Conservation (phyloP, 1,140 invertebrate genomes). For the Anoplolepis gracilipes region DNA sequence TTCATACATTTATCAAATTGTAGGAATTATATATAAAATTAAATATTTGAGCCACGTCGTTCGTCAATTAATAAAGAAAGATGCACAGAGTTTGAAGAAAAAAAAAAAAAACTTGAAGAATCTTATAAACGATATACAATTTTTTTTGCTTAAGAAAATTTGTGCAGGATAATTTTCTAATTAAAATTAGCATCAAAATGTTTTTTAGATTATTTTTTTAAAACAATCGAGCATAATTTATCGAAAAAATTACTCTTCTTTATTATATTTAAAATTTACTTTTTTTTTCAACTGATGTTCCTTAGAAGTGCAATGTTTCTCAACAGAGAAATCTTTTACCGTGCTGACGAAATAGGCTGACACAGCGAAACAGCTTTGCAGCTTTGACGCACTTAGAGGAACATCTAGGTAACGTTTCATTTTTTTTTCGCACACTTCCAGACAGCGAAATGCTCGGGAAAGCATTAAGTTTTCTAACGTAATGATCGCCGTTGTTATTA, state of each 20-base stretch:
- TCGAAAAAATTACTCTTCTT: background rate
- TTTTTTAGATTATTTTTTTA: background rate
- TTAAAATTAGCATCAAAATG: background rate
- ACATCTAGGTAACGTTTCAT: slow-evolving; percentile 43
- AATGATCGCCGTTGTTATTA: slow-evolving; percentile 19
- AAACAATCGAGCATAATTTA: background rate
- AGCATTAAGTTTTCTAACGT: slow-evolving; percentile 26
- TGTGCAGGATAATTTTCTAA: background rate
- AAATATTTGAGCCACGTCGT: background rate
- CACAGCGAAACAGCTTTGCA: slow-evolving; percentile 45
- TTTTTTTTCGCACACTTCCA: slow-evolving; percentile 14
- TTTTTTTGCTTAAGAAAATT: background rate
- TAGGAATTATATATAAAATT: background rate
- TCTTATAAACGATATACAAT: background rate
- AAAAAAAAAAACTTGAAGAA: background rate
- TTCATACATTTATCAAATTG: background rate
- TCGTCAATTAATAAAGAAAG: background rate
- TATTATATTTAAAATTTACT: background rate
- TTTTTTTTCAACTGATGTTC: background rate
- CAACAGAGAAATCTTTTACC: slow-evolving; percentile 51
- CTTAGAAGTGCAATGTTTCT: slow-evolving; percentile 20
- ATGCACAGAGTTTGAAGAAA: background rate
- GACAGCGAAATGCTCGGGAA: background rate
- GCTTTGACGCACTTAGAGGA: slow-evolving; percentile 45
- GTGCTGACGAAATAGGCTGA: slow-evolving; percentile 55